Base-by-base conservation (phyloP, 2,888 invertebrate genomes). In the Aleiodes leptofemur region DNA sequence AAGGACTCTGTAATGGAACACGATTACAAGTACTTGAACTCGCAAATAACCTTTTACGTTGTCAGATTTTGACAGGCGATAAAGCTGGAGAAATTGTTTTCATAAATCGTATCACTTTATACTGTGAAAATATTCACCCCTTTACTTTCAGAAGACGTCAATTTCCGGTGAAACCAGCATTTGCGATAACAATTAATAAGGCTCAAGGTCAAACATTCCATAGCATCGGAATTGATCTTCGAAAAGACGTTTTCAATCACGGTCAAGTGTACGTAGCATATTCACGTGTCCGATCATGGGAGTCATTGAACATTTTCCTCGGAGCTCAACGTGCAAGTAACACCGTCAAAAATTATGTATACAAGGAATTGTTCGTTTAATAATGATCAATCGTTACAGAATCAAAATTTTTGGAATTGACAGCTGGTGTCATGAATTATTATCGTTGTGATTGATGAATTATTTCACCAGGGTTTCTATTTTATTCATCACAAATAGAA, bases 1-100 rank as follows among this genome's bases (percentile, higher is more conserved):
- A 80, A 77, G 78, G 80, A 9, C 71, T 81, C 14, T 80, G 78
- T 38, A 81, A 81, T 73, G 80, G 79, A 53, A 82, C 80, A 0
- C 53, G 79, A 75, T 76, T 82, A 50, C 51, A 77, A 66, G 55
- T 81, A 31, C 59, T 80, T 31, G 75, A 81, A 3, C 51, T 78
- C 8, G 69, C 51, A 13, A 76, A 77, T 51, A 76, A 77, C 72
- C 9, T 78, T 55, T 56, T 82, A 9, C 38, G 69, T 70, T 79
- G 78, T 73, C 69, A 78, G 76, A 79, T 81, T 71, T 69, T 81
- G 8, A 77, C 76, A 0, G 77, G 80, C 43, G 77, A 82, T 70
- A 78, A 77, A 70, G 48, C 55, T 7, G 78, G 76, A 23, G 74
- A 74, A 11, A 75, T 78, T 16, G 66, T 77, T 14, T 76, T 76